Conservation (phyloP, 1,140 invertebrate genomes). For the Sinella curviseta region DNA sequence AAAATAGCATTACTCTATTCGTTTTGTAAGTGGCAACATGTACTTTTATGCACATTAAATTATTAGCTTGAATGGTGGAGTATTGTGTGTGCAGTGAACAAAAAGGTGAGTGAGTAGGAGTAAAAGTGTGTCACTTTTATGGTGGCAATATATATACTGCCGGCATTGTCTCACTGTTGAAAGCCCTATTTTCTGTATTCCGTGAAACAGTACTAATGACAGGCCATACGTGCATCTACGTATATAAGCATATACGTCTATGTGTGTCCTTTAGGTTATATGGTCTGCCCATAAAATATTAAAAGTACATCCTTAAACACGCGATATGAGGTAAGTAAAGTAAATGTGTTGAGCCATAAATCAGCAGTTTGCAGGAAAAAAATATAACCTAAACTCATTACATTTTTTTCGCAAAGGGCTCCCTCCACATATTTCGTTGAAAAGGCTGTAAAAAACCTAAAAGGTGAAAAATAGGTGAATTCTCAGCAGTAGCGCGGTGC, state of each 20-base stretch:
- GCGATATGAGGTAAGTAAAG: no score
- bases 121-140: constrained; percentile 26
- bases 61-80: no score
- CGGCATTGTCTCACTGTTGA: neutral
- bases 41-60: no score
- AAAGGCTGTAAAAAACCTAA: neutral
- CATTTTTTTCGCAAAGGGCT: no score
- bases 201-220: neutral
- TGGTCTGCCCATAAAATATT: no score
- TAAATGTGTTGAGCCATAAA: neutral
- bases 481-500: neutral
- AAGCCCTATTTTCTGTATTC: neutral
- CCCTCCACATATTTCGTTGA: no score
- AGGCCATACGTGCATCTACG: neutral
- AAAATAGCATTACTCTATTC: no score
- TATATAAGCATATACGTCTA: no score
- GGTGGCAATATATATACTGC: neutral
- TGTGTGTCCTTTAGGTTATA: no score
- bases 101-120: neutral
- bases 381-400: constrained; percentile 2
- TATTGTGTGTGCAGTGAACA: neutral
- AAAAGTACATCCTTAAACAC: no score
- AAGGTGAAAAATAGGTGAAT: constrained; percentile 19
- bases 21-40: no score
- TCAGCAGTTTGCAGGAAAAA: neutral